phyloP scores from a whole-genome alignment of 2,888 invertebrate species.

The Nomada fucata region DNA sequence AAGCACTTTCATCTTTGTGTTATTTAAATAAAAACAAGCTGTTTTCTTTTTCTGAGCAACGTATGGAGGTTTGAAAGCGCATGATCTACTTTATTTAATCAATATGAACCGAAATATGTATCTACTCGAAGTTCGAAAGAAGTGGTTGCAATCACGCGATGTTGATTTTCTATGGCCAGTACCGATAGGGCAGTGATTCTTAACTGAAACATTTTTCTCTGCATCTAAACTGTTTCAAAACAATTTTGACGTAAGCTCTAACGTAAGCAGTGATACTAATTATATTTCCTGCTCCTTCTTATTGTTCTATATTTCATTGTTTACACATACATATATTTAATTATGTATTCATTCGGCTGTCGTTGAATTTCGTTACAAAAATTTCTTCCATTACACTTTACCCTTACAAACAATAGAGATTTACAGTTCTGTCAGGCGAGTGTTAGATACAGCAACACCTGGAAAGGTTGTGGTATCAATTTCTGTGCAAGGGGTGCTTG shows the following conservation, averaged over 20 bases:
- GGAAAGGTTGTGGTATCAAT: conserved; percentile 64
- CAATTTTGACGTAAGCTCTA: too few species aligned
- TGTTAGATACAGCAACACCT: conserved; percentile 29
- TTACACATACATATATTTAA: neutral
- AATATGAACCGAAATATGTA: conserved; percentile 53
- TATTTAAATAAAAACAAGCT: neutral
- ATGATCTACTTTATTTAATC: conserved; percentile 72
- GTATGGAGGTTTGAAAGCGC: conserved; percentile 48
- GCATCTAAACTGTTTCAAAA: too few species aligned
- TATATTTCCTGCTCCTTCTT: neutral
- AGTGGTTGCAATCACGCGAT: conserved; percentile 66
- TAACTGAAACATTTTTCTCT: conserved; percentile 25
- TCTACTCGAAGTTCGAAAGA: conserved; percentile 33
- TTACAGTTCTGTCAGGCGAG: neutral
- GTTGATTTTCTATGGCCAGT: conserved; percentile 38
- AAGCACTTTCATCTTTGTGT: neutral
- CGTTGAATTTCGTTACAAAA: neutral
- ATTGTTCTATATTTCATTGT: neutral
- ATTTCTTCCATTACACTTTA: neutral
- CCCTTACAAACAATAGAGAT: neutral
- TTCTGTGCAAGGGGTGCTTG: conserved; percentile 49
- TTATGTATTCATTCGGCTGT: neutral
- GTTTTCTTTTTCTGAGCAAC: neutral
- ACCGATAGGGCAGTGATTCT: conserved; percentile 32
- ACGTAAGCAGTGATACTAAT: neutral